Percentiles rank a stretch among this genome's conserved stretches.
Conservation (phyloP, 2,888 invertebrate species). For the Orthosia gracilis region DNA sequence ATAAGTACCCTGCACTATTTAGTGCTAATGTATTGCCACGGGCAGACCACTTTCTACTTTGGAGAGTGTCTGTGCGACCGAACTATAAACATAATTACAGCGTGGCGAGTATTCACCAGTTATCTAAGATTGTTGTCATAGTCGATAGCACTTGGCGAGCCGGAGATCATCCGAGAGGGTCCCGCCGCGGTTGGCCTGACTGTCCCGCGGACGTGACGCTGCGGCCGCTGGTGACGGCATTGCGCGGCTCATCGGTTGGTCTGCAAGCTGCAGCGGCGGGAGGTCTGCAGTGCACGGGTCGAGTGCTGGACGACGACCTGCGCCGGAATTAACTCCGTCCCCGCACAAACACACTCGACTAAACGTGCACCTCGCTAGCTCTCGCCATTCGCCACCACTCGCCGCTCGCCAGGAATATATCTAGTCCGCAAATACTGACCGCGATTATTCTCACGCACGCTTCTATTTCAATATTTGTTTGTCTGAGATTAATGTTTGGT, state of each 20-base stretch:
- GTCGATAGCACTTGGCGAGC: not conserved
- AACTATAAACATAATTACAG: not conserved
- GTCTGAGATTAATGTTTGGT: slow-evolving; percentile 1
- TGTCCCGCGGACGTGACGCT: no score
- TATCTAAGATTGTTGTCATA: slow-evolving; percentile 4
- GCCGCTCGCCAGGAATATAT: not conserved
- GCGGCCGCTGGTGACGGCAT: not conserved
- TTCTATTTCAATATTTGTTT: slow-evolving; percentile 11
- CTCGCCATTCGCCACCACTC: not conserved
- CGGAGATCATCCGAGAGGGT: not conserved
- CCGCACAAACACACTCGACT: not conserved
- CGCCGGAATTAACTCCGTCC: slow-evolving; percentile 12
- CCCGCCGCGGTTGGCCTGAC: not conserved
- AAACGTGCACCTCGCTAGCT: not conserved
- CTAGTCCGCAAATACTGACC: slow-evolving; percentile 1
- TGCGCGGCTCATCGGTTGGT: not conserved
- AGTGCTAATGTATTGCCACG: not conserved
- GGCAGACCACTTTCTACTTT: not conserved
- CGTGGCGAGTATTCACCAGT: not conserved
- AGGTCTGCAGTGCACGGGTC: no score
- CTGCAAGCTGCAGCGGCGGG: not conserved
- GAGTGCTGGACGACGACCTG: slow-evolving; percentile 4
- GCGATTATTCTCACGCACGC: slow-evolving; percentile 8
- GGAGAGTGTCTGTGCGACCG: no score
- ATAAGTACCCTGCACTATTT: not conserved